Base-by-base conservation (phyloP, 1,140 invertebrate genomes). In the Pseudachorutes palmiensis region DNA sequence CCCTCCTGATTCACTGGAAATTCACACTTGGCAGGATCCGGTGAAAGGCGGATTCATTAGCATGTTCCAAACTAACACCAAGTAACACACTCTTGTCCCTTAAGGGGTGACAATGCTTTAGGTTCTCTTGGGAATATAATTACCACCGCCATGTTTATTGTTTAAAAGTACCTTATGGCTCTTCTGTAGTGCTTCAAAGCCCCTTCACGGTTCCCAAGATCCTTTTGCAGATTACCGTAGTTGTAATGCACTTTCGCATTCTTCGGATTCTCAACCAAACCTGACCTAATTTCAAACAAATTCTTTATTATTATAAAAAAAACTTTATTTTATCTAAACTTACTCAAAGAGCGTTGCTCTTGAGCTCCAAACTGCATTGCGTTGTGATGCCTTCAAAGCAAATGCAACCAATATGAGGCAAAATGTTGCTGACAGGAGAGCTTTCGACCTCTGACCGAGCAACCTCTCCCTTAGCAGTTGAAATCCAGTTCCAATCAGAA, bases 211-310 rank as follows among this genome's bases (percentile, higher is more conserved):
- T 85, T 84, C 9, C 79, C 80, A 16, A 84, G 81, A 76, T 93
- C 91, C 76, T 89, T 85, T 62, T 90, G 82, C 75, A 90, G 87
- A 81, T 94, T 94, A 26, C 87, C 91, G 77, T 88, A 92, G 79
- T 94, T 94, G 80, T 92, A 94, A 80, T 93, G 91, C 79, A 92
- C 86, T 80, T 94, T 94, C 29, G 90, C 90, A 77, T 94, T 94
- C 76, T 89, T 84, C 0, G 91, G 90, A 26, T 92, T 77, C 1
- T 87, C 85, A 69, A 84, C 81, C 32, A 94, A 77, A 22, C 91
- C 91, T 12, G 91, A 85, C 76, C 91, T 93, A 81, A 62, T 64
- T 65, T 49, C 64, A 61, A 28, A 68, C 59, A 28, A 22, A 58
- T n/a, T n/a, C n/a, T n/a, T n/a, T n/a, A n/a, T n/a, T n/a, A n/a